phyloP scores from a whole-genome alignment of 2,113 vertebrate species.

The Barnardius zonarius region DNA sequence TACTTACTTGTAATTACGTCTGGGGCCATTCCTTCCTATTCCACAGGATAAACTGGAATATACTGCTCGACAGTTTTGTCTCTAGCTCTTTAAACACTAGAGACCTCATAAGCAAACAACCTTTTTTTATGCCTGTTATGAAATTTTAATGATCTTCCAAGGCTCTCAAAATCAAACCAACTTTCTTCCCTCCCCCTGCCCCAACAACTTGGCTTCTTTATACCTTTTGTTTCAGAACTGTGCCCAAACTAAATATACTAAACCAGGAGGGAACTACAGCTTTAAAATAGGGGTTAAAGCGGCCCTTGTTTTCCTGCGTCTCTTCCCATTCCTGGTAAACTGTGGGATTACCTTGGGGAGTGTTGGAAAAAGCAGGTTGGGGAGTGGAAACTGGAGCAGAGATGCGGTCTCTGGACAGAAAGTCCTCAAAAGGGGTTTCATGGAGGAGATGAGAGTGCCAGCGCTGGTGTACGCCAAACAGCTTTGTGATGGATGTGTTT shows the following conservation, averaged over 20 bases:
- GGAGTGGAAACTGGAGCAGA: neutral
- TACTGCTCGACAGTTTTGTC: slow-evolving; percentile 43
- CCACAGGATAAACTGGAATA: slow-evolving; percentile 61
- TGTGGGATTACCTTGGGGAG: neutral
- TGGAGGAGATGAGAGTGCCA: slow-evolving; percentile 17
- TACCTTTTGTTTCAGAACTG: slow-evolving; percentile 50
- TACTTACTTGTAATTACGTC: slow-evolving; percentile 73
- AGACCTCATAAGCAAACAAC: slow-evolving; percentile 7
- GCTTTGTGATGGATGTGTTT: slow-evolving; percentile 64
- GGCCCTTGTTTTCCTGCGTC: neutral
- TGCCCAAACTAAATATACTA: slow-evolving; percentile 41
- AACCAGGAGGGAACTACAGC: neutral
- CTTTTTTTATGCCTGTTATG: neutral
- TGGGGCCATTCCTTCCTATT: slow-evolving; percentile 75
- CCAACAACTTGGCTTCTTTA: slow-evolving; percentile 22
- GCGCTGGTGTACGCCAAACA: neutral
- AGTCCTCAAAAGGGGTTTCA: slow-evolving; percentile 46
- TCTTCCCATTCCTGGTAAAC: neutral
- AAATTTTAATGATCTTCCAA: slow-evolving; percentile 24
- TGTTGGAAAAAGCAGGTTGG: neutral
- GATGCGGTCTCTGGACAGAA: neutral
- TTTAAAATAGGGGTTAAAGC: neutral
- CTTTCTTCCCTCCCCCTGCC: slow-evolving; percentile 25
- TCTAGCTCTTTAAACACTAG: slow-evolving; percentile 26
- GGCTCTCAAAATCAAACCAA: neutral